These are phyloP conservation scores for Corythoichthys haematopterus DNA, from an alignment of 2,113 vertebrate genomes.

Conservation along the genomic window DNA sequence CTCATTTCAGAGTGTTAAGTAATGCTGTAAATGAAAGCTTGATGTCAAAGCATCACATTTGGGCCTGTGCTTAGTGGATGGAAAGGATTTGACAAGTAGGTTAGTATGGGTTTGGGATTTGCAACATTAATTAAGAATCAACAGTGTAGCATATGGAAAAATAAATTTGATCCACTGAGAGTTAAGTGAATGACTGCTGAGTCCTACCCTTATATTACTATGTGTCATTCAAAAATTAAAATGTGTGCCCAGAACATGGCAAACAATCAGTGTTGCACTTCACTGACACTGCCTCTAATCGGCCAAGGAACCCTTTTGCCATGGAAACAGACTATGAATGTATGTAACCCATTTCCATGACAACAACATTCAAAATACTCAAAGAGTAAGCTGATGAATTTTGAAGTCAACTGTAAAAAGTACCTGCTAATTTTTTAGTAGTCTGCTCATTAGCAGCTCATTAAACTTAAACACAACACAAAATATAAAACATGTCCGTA, in stretches of 20 bases:
- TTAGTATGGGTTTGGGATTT: conserved; percentile 46
- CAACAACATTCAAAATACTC: conserved; percentile 50
- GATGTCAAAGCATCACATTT: conserved; percentile 46
- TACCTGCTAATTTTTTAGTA: conserved; percentile 13
- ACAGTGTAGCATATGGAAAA: background rate
- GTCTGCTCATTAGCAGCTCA: background rate
- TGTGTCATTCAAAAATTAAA: conserved; percentile 3
- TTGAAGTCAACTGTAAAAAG: background rate
- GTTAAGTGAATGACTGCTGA: background rate
- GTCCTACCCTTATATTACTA: conserved; percentile 13
- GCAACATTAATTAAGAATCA: conserved; percentile 54
- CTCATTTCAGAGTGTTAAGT: conserved; percentile 47
- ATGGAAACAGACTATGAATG: conserved; percentile 59
- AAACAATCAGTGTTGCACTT: conserved; percentile 49
- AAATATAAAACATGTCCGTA: background rate
- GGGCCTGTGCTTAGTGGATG: conserved; percentile 28
- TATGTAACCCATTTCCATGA: conserved; percentile 50
- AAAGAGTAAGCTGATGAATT: conserved; percentile 45
- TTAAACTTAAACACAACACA: background rate
- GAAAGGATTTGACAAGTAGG: conserved; percentile 51
- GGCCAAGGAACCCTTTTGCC: conserved; percentile 56
- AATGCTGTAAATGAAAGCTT: conserved; percentile 60
- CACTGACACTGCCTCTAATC: conserved; percentile 43
- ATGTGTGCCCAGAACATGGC: conserved; percentile 49
- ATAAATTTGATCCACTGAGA: background rate